phyloP scores from a whole-genome alignment of 1,140 invertebrate species.

The Dendroctonus valens region DNA sequence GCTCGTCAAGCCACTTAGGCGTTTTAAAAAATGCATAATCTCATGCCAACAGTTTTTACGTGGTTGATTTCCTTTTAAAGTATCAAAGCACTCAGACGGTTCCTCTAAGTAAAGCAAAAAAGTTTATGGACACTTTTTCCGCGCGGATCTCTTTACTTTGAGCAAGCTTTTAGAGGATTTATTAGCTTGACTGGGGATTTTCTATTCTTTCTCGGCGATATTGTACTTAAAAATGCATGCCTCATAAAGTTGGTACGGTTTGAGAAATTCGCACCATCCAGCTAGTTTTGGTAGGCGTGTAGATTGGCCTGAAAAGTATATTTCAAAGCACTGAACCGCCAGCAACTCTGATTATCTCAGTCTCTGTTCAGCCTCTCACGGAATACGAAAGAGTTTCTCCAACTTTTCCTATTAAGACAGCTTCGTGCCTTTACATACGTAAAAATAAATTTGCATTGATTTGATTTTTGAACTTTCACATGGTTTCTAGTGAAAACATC shows the following conservation, averaged over 20 bases:
- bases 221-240: too few species aligned
- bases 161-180: constrained; percentile 4
- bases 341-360: constrained; percentile 40
- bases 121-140: constrained; percentile 14
- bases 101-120: constrained; percentile 11
- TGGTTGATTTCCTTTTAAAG: constrained; percentile 10
- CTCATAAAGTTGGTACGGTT: too few species aligned
- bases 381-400: constrained; percentile 39
- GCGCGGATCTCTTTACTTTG: not conserved
- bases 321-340: constrained; percentile 27
- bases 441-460: constrained; percentile 40
- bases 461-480: not conserved
- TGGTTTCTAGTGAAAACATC: too few species aligned
- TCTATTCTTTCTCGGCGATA: too few species aligned
- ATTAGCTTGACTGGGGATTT: too few species aligned
- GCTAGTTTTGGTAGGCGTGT: constrained; percentile 8
- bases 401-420: constrained; percentile 42
- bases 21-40: constrained; percentile 16
- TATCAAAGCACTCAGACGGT: constrained; percentile 20
- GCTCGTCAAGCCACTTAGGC: not conserved
- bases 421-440: constrained; percentile 41
- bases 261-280: not conserved
- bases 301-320: constrained; percentile 31
- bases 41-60: constrained; percentile 12
- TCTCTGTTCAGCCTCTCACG: constrained; percentile 36